Conservation (phyloP, 1,140 invertebrate species). For the Drosophila persimilis region DNA sequence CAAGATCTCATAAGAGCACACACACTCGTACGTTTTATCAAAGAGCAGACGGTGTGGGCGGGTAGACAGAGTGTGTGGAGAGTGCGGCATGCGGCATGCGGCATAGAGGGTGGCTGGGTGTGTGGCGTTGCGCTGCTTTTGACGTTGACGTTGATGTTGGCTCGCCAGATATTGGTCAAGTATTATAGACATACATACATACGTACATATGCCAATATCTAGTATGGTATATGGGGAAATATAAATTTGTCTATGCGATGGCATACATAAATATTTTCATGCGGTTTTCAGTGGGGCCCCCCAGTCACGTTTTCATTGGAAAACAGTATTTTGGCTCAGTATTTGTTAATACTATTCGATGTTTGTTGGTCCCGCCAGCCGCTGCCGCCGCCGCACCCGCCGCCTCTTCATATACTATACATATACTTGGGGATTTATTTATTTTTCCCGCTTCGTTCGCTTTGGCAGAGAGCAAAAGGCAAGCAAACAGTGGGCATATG, state of each 20-base stretch:
- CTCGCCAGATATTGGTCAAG: conserved; percentile 39
- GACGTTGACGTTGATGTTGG: conserved; percentile 36
- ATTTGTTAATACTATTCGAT: conserved; percentile 66
- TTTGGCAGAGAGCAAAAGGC: conserved; percentile 39
- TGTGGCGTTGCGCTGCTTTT: background rate
- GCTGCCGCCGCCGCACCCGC: background rate
- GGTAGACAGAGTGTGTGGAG: background rate
- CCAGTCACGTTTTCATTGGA: conserved; percentile 59
- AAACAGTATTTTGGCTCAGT: conserved; percentile 60
- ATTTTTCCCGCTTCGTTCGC: conserved; percentile 49
- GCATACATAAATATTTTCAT: conserved; percentile 13
- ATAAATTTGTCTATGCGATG: background rate
- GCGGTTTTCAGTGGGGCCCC: conserved; percentile 32
- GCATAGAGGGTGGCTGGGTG: too few species aligned
- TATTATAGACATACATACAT: conserved; percentile 11
- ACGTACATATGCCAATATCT: background rate
- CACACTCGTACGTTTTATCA: too few species aligned
- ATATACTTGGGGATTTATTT: conserved; percentile 47
- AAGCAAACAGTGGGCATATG: conserved; percentile 63
- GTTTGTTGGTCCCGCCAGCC: conserved; percentile 14
- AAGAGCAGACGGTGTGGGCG: background rate
- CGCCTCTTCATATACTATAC: background rate
- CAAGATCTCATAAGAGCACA: too few species aligned
- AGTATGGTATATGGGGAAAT: too few species aligned
- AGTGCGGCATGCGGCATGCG: too few species aligned